Evolutionary conservation across 2,888 invertebrate species (phyloP), one percentile per base, ranked within the genome.

Genomic region (Cetonia aurata): DNA sequence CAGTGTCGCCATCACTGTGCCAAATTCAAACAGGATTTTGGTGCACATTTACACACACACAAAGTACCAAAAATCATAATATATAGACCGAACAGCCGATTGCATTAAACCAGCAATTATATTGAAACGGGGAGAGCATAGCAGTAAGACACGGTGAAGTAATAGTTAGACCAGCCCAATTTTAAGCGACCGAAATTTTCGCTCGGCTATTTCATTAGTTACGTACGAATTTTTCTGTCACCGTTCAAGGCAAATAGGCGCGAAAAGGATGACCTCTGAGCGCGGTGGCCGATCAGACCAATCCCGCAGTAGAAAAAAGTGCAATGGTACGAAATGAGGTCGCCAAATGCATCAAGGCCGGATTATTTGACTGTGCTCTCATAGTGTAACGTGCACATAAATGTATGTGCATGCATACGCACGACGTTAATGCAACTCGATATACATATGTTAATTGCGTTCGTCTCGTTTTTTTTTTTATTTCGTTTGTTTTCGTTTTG

Each of bases 261-360:
- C 55, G 50, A 71, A 67, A 67, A 71, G 71, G 72, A 72, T 70
- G 70, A 71, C 70, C 74, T 75, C 77, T 15, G 19, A 31, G 48
- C 12, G 41, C 19, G 19, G 50, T 75, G 15, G 15, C 37, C 10
- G 50, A 46, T 25, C 62, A 19, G 48, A 8, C 62, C 62, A 62
- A 62, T 62, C 62, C 31, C 46, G 48, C 46, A 33, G 17, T 62
- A 62, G 62, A 62, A 62, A 59, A 82, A 83, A 82, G 82, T 82
- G 83, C 83, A 83, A 83, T 77, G 83, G 76, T 82, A 81, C 77
- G 81, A 83, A 84, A 80, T 83, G 83, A 81, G 84, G 84, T 83
- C 84, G 82, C 82, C 80, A 82, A 82, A 81, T 82, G 80, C 81
- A 80, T 79, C 83, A 83, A 83, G 83, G 83, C 80, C 81, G 80